phyloP scores from a whole-genome alignment of 2,888 invertebrate genomes.

The Abrostola triplasia region DNA sequence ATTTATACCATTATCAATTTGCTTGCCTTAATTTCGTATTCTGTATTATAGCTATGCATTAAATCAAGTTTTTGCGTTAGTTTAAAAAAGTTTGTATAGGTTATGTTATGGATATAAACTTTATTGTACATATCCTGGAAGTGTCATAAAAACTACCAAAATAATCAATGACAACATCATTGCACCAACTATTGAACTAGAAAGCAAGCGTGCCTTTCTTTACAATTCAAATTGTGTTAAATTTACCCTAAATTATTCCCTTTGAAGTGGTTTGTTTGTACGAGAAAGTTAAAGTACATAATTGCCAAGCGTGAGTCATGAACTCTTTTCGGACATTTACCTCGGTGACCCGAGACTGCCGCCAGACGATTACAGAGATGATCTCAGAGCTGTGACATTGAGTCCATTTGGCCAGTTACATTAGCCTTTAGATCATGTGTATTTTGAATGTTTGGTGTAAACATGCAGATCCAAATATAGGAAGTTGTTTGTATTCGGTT shows the following conservation, averaged over 20 bases:
- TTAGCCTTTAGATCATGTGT: slow-evolving; percentile 28
- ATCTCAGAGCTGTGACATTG: slow-evolving; percentile 64
- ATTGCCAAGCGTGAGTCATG: slow-evolving; percentile 58
- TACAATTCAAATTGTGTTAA: background rate
- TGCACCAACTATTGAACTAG: background rate
- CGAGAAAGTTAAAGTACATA: slow-evolving; percentile 46
- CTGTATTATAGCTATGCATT: background rate
- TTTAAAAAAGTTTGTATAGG: slow-evolving; percentile 27
- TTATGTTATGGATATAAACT: slow-evolving; percentile 54
- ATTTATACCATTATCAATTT: slow-evolving; percentile 39
- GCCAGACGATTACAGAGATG: slow-evolving; percentile 60
- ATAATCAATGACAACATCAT: background rate
- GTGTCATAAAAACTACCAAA: background rate
- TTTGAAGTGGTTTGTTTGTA: slow-evolving; percentile 32
- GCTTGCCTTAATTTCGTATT: slow-evolving; percentile 24
- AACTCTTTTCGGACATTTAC: slow-evolving; percentile 65
- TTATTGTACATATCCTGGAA: slow-evolving; percentile 13
- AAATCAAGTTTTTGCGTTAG: background rate
- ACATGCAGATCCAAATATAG: slow-evolving; percentile 3
- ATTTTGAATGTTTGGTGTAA: slow-evolving; percentile 9
- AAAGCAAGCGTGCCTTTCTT: background rate
- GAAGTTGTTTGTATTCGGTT: slow-evolving; percentile 9
- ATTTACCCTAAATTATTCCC: background rate
- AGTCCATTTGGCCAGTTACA: slow-evolving; percentile 47
- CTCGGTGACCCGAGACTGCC: slow-evolving; percentile 57